Evolutionary conservation across 2,113 vertebrate genomes (phyloP).

Genomic region (Empidonax alnorum): DNA sequence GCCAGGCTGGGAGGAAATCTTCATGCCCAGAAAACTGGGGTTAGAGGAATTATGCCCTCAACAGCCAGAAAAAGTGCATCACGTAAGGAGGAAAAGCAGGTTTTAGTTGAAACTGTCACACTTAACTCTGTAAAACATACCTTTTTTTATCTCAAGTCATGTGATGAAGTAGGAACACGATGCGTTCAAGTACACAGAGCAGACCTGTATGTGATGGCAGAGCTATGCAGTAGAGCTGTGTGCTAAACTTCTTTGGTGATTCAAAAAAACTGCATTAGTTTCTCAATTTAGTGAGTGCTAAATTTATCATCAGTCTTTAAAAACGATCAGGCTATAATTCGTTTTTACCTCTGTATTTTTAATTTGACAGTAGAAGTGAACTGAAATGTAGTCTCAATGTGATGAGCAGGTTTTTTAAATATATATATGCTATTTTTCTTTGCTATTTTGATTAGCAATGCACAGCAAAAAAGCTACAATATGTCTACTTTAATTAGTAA

Average conservation of each 20-base stretch:
- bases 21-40: not conserved
- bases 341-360: not conserved
- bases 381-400: not conserved
- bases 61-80: not conserved
- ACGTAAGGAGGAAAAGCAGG: not conserved
- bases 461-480: not conserved
- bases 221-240: not conserved
- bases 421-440: not conserved
- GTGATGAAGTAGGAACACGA: not conserved
- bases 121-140: not conserved
- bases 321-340: not conserved
- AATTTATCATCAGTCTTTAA: not conserved
- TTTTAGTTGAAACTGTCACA: not conserved
- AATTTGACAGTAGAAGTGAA: not conserved
- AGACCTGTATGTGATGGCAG: not conserved
- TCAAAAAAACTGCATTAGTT: not conserved
- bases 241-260: not conserved
- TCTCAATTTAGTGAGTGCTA: not conserved
- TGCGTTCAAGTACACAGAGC: not conserved
- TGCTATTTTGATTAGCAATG: not conserved
- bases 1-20: not conserved
- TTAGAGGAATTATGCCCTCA: not conserved
- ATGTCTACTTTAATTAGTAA: not conserved
- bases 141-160: not conserved
- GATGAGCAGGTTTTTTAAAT: not conserved